Percentiles rank a stretch among this genome's conserved stretches.
These are phyloP conservation scores for Euura lappo DNA, from an alignment of 1,140 invertebrate species.

Conservation along the genomic window DNA sequence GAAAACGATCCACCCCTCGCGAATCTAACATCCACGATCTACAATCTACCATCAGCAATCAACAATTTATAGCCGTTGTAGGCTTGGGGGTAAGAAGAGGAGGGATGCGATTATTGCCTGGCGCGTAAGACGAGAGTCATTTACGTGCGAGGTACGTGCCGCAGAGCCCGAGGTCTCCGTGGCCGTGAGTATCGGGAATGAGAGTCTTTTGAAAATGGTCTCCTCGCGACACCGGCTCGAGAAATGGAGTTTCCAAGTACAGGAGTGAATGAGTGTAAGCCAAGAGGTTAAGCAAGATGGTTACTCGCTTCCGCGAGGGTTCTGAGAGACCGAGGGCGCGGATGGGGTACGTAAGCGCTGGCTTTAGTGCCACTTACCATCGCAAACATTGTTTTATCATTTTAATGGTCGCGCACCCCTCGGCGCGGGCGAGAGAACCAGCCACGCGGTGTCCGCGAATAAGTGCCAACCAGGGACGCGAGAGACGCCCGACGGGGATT, in stretches of 20 bases:
- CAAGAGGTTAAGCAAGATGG: constrained; percentile 9
- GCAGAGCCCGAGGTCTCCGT: no score
- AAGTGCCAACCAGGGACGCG: constrained; percentile 9
- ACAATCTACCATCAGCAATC: not conserved
- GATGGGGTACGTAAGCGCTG: constrained; percentile 37
- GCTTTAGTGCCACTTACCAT: constrained; percentile 54
- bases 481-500: not conserved
- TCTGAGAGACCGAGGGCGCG: not conserved
- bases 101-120: not conserved
- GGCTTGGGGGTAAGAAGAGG: no score
- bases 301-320: not conserved
- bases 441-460: not conserved
- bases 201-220: not conserved
- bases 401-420: constrained; percentile 45
- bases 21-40: not conserved
- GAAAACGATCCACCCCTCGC: not conserved
- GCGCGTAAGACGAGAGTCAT: not conserved
- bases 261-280: constrained; percentile 1
- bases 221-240: not conserved
- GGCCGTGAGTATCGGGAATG: no score
- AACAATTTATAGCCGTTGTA: not conserved
- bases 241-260: constrained; percentile 10
- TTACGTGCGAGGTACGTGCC: no score
- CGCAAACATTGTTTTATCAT: constrained; percentile 60
- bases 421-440: no score